Evolutionary conservation across 2,888 invertebrate genomes (phyloP), one percentile per base, ranked within the genome.

Genomic region (Fragum sueziense): DNA sequence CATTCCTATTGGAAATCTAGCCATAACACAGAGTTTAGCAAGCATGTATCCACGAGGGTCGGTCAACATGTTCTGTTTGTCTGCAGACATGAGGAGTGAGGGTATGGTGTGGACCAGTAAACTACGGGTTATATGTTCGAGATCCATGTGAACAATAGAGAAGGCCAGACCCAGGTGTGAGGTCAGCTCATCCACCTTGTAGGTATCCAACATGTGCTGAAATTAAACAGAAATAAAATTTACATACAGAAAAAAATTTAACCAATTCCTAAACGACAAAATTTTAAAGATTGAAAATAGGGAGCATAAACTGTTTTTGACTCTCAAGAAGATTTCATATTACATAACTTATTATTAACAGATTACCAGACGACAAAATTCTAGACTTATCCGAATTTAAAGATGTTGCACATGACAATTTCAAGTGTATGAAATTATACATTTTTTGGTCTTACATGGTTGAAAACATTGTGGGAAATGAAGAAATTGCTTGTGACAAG

Each of bases 131-230:
- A 97, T 97, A 84, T 96, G 95, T 91, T 97, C 96, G 87, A 98
- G 97, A 90, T 98, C 96, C 80, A 98, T 95, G 94, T 98, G 97
- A 91, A 97, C 96, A 89, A 98, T 95, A 0, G 97, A 97, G 88
- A 97, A 96, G 0, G 97, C 96, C 85, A 98, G 94, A 91, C 97
- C 97, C 68, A 97, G 96, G 22, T 97, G 96, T 91, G 96, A 95
- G 89, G 96, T 95, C 87, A 97, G 94, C 88, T 97, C 96, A 88
- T 96, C 95, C 82, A 95, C 95, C 88, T 95, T 93, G 65, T 93
- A 92, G 67, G 93, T 91, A 74, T 93, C 93, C 84, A 94, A 86
- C 87, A 94, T 92, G 87, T 88, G 87, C 88, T 92, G 88, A 14
- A 83, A 72, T 6, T 25, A 25, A n/a, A 59, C n/a, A n/a, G n/a